Evolutionary conservation across 2,797 vertebrate genomes (phyloP), one percentile per base, ranked within the genome.

Genomic region (Monodelphis domestica): DNA sequence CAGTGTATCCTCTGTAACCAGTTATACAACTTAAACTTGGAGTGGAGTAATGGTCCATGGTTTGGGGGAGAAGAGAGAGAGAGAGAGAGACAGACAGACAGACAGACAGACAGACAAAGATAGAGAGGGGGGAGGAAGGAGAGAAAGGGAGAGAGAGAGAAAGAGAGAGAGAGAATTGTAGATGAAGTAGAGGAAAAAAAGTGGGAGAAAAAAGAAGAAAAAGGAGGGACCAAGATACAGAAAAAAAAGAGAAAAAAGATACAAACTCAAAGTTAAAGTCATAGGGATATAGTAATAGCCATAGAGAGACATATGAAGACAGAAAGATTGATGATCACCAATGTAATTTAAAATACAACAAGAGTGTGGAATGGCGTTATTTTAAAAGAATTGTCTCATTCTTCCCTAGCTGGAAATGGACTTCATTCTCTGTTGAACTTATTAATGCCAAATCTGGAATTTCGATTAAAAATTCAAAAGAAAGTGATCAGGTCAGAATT

Each of bases 371-470:
- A 1, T 94, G 26, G 4, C 87, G 94, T 95, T 24, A 92, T 94
- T 89, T 95, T 45, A 54, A 96, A 84, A 88, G 56, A 95, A 94
- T 84, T 94, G 54, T 93, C 78, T 97, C 93, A n/a, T 96, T 96
- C 52, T 88, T 51, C 89, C 91, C 91, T 90, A 91, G 88, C 53
- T 95, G 7, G 17, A 95, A 89, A 54, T 55, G 92, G 78, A 91
- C 90, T 88, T 84, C 92, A 54, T 94, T 92, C 53, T 92, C 53
- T 89, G 56, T 90, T 92, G 55, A 56, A 56, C 91, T 92, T 29
- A 90, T 93, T 96, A 92, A 84, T 95, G 90, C 54, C 78, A 33
- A 33, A 57, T 90, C 93, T 95, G 54, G 52, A 96, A 38, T 94
- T 89, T 21, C 38, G 94, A 91, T 93, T 93, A 96, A 96, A 94